Evolutionary conservation across 2,888 invertebrate species (phyloP).

Genomic region (Scrobipalpa costella): DNA sequence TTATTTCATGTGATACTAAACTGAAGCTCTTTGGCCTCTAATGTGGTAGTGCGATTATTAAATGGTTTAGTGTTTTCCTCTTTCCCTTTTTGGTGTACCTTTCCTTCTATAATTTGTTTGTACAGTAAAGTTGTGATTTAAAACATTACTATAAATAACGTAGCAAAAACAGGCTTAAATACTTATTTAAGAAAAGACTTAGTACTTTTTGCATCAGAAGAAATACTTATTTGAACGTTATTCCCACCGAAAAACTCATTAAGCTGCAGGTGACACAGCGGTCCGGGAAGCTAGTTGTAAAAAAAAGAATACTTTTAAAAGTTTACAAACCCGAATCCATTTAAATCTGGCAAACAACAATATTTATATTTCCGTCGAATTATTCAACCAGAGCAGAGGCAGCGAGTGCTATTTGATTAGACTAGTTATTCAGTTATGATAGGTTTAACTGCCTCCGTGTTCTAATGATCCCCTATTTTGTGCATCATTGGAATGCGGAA

Average conservation of each 20-base stretch:
- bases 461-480: too few relatives aligned
- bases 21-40: constrained; percentile 1
- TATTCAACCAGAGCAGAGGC: background rate
- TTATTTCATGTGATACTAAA: constrained; percentile 14
- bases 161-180: background rate
- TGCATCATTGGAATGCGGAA: too few relatives aligned
- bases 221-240: too few relatives aligned
- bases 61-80: constrained; percentile 6
- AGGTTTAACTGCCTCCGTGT: too few relatives aligned
- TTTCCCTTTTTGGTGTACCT: background rate
- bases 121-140: background rate
- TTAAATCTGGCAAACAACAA: constrained; percentile 5
- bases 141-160: background rate
- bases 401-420: constrained; percentile 4
- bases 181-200: too few relatives aligned
- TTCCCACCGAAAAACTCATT: too few relatives aligned
- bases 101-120: background rate
- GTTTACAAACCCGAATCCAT: constrained; percentile 3
- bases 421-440: background rate
- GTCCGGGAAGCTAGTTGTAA: background rate
- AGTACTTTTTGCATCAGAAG: too few relatives aligned
- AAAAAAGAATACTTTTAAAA: background rate
- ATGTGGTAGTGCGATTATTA: background rate
- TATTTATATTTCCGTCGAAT: background rate
- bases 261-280: too few relatives aligned